Evolutionary conservation across 2,888 invertebrate species (phyloP).

Genomic region (Oasisia sp.): DNA sequence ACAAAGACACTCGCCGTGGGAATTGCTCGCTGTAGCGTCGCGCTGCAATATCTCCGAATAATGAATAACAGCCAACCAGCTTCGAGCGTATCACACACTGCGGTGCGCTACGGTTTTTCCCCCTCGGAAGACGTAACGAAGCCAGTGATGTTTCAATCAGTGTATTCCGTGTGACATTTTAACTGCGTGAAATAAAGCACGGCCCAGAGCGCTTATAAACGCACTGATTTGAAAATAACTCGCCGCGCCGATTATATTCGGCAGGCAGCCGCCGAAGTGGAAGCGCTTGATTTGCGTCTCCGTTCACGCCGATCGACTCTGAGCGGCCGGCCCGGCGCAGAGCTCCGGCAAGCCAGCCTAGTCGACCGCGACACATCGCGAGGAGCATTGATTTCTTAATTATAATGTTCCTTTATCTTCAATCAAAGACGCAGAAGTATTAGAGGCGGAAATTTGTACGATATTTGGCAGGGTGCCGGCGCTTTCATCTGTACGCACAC

Average conservation of each 20-base stretch:
- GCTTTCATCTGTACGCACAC: background rate
- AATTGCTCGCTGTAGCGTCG: background rate
- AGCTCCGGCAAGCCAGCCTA: no score
- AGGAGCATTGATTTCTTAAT: background rate
- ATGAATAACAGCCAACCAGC: background rate
- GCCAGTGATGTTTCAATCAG: background rate
- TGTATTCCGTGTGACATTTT: constrained; percentile 13
- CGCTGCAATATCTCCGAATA: background rate
- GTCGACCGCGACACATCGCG: background rate
- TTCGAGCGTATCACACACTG: background rate
- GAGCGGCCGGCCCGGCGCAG: background rate
- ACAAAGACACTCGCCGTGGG: background rate
- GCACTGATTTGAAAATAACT: constrained; percentile 17
- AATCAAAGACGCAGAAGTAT: constrained; percentile 17
- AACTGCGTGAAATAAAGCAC: constrained; percentile 5
- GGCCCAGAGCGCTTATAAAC: background rate
- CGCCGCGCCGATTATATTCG: background rate
- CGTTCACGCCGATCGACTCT: background rate
- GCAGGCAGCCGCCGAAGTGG: background rate
- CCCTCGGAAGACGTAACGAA: background rate
- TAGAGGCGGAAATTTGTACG: constrained; percentile 11
- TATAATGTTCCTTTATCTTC: constrained; percentile 3
- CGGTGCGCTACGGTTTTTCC: background rate
- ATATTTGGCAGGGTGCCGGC: background rate
- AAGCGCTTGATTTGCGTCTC: background rate